Percentiles rank a stretch among this genome's conserved stretches.
Evolutionary conservation across 2,113 vertebrate species (phyloP).

Genomic region (Limanda limanda): DNA sequence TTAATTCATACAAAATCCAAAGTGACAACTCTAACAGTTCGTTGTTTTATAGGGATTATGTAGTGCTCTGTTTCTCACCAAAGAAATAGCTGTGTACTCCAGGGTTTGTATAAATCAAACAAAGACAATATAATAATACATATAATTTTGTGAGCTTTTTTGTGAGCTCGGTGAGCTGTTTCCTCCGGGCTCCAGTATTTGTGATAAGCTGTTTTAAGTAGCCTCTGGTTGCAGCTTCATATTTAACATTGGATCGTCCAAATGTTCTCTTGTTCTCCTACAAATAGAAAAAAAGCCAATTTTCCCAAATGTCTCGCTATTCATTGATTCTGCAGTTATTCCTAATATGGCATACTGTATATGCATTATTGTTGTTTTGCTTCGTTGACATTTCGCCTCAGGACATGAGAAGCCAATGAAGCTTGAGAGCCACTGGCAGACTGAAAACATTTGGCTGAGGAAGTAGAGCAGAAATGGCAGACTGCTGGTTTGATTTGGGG

Average conservation of each 20-base stretch:
- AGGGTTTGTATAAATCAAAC: too few species aligned
- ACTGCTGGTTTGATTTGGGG: constrained; percentile 26
- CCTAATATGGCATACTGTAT: background rate
- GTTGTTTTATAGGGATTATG: too few species aligned
- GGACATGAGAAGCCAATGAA: constrained; percentile 42
- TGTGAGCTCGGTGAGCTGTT: too few species aligned
- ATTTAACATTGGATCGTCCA: too few species aligned
- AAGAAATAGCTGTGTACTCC: too few species aligned
- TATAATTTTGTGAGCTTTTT: background rate
- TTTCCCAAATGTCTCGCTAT: background rate
- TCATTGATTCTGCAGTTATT: background rate
- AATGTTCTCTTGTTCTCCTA: background rate
- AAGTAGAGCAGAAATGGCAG: constrained; percentile 70
- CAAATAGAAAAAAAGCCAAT: too few species aligned
- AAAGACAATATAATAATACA: too few species aligned
- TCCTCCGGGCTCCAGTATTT: background rate
- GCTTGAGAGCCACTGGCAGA: constrained; percentile 35
- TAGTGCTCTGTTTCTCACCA: too few species aligned
- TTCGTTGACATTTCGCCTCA: constrained; percentile 19
- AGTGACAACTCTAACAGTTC: too few species aligned
- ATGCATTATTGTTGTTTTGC: constrained; percentile 6
- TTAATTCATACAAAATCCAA: too few species aligned
- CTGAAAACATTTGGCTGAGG: constrained; percentile 53
- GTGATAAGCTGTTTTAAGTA: too few species aligned
- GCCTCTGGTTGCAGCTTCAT: background rate